Evolutionary conservation across 2,888 invertebrate species (phyloP).

Genomic region (Pollenia amentaria): DNA sequence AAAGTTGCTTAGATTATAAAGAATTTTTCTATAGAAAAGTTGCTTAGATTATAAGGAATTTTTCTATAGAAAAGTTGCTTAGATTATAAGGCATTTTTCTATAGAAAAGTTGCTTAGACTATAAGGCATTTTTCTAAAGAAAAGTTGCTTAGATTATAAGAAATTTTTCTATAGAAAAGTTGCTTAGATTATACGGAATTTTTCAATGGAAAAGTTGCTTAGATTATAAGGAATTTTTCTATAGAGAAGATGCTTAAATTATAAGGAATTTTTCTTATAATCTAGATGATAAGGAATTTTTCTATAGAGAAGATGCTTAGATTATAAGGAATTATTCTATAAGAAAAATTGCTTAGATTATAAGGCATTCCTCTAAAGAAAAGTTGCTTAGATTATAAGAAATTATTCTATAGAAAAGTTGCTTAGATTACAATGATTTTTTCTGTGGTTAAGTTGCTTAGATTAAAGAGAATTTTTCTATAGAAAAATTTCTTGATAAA

Average conservation of each 20-base stretch:
- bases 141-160: not conserved
- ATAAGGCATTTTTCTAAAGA: not conserved
- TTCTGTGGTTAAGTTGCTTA: not conserved
- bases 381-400: not conserved
- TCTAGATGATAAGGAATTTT: no score
- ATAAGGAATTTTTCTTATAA: not conserved
- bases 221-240: not conserved
- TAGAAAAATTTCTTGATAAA: not conserved
- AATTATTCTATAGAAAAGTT: not conserved
- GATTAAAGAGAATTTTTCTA: not conserved
- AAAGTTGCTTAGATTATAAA: no score
- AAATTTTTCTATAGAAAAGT: not conserved
- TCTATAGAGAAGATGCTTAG: no score
- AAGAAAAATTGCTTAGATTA: no score
- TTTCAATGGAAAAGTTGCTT: not conserved
- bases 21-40: no score
- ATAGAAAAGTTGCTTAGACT: not conserved
- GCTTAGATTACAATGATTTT: not conserved
- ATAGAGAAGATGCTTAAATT: not conserved
- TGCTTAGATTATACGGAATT: not conserved
- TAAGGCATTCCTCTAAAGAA: not conserved
- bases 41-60: no score
- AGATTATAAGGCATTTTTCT: not conserved
- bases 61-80: not conserved
- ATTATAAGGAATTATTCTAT: not conserved